Base-by-base conservation (phyloP, 2,888 invertebrate genomes). In the Cataglyphis rosenhaueri region DNA sequence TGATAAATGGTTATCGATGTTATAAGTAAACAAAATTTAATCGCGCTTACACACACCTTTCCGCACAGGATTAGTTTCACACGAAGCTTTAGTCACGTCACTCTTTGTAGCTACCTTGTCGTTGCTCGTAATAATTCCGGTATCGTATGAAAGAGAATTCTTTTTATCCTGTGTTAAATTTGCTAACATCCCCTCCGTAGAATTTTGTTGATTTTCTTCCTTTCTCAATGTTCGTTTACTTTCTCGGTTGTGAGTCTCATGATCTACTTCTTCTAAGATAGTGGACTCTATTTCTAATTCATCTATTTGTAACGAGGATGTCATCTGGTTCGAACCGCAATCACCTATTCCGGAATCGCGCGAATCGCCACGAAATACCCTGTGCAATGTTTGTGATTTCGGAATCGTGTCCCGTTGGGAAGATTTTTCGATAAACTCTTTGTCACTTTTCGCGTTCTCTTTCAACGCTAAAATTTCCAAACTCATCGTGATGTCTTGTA, bases 281-380 rank as follows among this genome's bases (percentile, higher is more conserved):
- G 86, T 89, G 9, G 90, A 86, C 21, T 81, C 86, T 35, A 88
- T 85, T 38, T 86, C 87, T 3, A 83, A n/a, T 18, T 88, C 88
- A 35, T 90, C 90, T n/a, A 88, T 73, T n/a, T 89, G 89, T 18
- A 86, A 82, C 66, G 86, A 82, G 0, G 89, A 89, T 10, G 75
- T 64, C 5, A 87, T 65, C 32, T 85, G 52, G 25, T 82, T 89
- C 12, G 90, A 85, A 0, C 38, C 65, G n/a, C 90, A 90, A n/a
- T 90, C 90, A 0, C 85, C 86, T 38, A 90, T 87, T 5, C 90
- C 90, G 1, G 90, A 90, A 81, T 90, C 90, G 0, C 88, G 84
- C 0, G 90, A 90, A 12, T 90, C 88, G 0, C 90, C 89, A 21
- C 89, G 83, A 64, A 90, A 88, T 0, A 88, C 82, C n/a, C 79